Percentiles rank a stretch among this genome's conserved stretches.
These are phyloP conservation scores for Eupithecia tripunctaria DNA, from an alignment of 2,888 invertebrate species.

Conservation along the genomic window DNA sequence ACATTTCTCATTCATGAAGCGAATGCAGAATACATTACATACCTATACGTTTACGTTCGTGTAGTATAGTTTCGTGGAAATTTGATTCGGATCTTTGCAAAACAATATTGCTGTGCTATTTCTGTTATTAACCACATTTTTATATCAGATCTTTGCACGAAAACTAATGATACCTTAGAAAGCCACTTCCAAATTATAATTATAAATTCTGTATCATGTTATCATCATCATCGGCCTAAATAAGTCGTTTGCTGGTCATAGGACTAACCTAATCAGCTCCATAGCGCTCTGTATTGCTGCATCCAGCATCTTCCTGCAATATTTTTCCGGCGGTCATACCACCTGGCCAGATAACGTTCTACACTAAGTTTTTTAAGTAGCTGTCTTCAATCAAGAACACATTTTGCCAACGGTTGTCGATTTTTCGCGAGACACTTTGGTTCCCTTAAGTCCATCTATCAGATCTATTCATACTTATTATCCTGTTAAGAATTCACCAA, in stretches of 20 bases:
- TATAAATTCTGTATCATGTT: not conserved
- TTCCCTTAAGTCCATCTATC: too few relatives aligned
- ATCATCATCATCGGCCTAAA: too few relatives aligned
- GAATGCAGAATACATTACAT: not conserved
- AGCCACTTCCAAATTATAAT: not conserved
- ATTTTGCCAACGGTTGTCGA: too few relatives aligned
- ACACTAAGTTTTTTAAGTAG: too few relatives aligned
- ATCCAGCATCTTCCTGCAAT: too few relatives aligned
- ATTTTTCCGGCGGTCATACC: too few relatives aligned
- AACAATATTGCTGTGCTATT: not conserved
- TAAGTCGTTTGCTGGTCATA: too few relatives aligned
- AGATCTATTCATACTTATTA: not conserved
- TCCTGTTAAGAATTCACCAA: not conserved
- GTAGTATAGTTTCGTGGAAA: not conserved
- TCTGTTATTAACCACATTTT: not conserved
- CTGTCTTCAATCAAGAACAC: too few relatives aligned
- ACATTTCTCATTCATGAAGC: not conserved
- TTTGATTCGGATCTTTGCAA: conserved; percentile 1
- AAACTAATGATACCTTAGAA: not conserved
- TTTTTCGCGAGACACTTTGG: too few relatives aligned
- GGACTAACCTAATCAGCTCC: too few relatives aligned
- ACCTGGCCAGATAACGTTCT: too few relatives aligned
- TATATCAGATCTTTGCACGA: not conserved
- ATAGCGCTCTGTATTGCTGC: too few relatives aligned
- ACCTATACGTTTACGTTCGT: not conserved